Evolutionary conservation across 37 sponge, comb jelly and placozoan species (phyloP).

Genomic region (Lycopodina hypogea): DNA sequence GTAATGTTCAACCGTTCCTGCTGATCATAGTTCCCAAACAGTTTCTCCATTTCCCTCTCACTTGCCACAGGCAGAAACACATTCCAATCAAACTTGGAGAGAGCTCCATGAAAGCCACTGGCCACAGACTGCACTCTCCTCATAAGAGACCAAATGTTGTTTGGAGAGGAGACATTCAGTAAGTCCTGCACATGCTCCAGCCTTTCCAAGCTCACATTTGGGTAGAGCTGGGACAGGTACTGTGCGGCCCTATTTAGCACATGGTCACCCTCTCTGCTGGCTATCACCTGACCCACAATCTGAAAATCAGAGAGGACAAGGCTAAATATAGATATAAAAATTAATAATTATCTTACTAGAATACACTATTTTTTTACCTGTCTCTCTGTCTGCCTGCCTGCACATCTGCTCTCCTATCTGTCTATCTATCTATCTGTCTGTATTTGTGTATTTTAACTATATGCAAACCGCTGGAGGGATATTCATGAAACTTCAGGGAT

Average conservation of each 20-base stretch:
- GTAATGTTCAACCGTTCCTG: constrained; percentile 40
- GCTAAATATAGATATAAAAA: too few species aligned
- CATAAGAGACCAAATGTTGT: constrained; percentile 54
- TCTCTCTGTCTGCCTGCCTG: too few species aligned
- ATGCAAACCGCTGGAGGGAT: too few species aligned
- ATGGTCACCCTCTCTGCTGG: neutral
- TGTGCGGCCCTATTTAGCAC: neutral
- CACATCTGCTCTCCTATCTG: too few species aligned
- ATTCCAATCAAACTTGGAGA: constrained; percentile 60
- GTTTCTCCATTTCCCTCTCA: constrained; percentile 19
- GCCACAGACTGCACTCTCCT: neutral
- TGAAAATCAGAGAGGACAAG: neutral
- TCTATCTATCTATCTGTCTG: too few species aligned
- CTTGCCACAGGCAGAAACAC: constrained; percentile 42
- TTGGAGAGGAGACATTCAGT: constrained; percentile 31
- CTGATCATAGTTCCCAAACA: constrained; percentile 21
- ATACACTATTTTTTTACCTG: too few species aligned
- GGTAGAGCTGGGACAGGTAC: too few species aligned
- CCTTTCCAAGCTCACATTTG: neutral
- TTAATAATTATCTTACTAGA: too few species aligned
- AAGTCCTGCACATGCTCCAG: constrained; percentile 11
- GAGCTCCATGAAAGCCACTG: neutral
- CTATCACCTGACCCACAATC: neutral
- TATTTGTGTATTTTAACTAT: too few species aligned
- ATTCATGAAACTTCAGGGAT: too few species aligned